Conservation (phyloP, 2,113 vertebrate species). For the Falco punctatus region DNA sequence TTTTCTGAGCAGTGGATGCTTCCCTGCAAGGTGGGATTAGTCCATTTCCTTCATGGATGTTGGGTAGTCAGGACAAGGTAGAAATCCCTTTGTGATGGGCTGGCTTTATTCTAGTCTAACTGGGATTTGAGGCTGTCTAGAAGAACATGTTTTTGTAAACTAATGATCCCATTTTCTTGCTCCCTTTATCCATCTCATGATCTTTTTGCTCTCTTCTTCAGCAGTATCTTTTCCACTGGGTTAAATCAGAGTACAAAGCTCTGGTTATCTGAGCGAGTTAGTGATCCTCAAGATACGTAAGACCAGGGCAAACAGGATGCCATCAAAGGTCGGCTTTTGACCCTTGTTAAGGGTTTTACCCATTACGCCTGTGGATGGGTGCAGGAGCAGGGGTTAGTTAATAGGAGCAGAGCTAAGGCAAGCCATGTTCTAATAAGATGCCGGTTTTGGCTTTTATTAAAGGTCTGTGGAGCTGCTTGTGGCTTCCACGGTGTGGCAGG, state of each 20-base stretch:
- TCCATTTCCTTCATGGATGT: background rate
- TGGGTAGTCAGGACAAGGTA: background rate
- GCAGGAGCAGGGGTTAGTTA: background rate
- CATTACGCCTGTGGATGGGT: background rate
- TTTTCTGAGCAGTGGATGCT: background rate
- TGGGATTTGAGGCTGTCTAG: background rate
- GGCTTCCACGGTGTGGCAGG: background rate
- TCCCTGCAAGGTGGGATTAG: background rate
- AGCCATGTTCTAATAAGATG: background rate
- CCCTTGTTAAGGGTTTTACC: background rate
- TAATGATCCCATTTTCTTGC: background rate
- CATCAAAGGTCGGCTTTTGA: background rate
- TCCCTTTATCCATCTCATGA: background rate
- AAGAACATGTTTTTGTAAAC: background rate
- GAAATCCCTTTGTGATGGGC: background rate
- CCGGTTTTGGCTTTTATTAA: background rate
- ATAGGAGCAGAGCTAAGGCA: background rate
- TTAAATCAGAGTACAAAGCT: slow-evolving; percentile 13
- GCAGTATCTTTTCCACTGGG: background rate
- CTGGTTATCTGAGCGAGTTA: background rate
- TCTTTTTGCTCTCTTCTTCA: background rate
- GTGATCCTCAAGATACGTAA: background rate
- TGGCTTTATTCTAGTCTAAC: background rate
- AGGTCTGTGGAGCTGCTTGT: background rate
- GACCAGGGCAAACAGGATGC: background rate